A percentile compares a stretch with the other conserved stretches of the same genome.
Conservation (phyloP, 2,797 vertebrate species). For the Gadopsis bispinosus region DNA sequence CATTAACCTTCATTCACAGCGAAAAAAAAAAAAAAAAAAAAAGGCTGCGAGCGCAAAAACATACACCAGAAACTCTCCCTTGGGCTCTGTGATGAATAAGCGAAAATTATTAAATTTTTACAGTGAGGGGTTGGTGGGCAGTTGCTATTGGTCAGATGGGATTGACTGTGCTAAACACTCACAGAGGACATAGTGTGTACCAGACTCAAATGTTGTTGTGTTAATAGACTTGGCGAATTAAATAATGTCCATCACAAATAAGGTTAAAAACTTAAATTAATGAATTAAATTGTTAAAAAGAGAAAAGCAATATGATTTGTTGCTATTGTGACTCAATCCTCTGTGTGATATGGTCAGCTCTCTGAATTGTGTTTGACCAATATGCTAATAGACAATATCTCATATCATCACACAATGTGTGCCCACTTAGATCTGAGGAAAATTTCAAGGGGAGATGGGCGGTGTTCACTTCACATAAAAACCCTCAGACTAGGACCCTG, state of each 20-base stretch:
- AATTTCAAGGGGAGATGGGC: conserved; percentile 53
- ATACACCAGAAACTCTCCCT: conserved; percentile 44
- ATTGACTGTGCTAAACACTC: conserved; percentile 13
- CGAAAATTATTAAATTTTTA: conserved; percentile 54
- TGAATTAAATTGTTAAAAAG: neutral
- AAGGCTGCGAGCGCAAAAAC: conserved; percentile 54
- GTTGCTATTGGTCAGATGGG: conserved; percentile 38
- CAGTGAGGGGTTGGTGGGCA: conserved; percentile 33
- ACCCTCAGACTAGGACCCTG: conserved; percentile 44
- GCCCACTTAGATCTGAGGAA: conserved; percentile 51
- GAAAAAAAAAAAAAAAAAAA: conserved; percentile 73
- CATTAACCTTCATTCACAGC: conserved; percentile 75
- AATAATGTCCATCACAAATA: conserved; percentile 5
- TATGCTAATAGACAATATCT: conserved; percentile 33
- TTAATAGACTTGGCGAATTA: neutral
- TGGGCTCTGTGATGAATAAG: conserved; percentile 51
- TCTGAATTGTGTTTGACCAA: conserved; percentile 9
- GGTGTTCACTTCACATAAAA: conserved; percentile 64
- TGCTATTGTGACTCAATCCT: conserved; percentile 3
- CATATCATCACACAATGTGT: conserved; percentile 37
- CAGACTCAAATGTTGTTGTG: neutral
- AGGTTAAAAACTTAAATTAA: neutral
- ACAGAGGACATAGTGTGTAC: neutral
- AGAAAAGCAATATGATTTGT: neutral
- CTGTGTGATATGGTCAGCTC: conserved; percentile 16